Base-by-base conservation (phyloP, 1,140 invertebrate genomes). In the Nautilus pompilius region DNA sequence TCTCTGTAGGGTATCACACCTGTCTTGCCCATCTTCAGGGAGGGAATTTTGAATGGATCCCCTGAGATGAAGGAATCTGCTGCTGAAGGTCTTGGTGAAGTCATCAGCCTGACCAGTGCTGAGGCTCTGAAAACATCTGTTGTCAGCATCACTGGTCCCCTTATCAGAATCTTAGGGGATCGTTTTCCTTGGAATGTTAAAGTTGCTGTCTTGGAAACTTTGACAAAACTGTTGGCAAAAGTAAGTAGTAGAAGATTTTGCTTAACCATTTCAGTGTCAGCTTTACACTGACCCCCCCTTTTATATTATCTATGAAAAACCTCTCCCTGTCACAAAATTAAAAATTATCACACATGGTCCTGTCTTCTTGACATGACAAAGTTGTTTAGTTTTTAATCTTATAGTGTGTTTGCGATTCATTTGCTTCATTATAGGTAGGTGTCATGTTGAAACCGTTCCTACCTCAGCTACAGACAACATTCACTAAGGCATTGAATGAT, bases 381-480 rank as follows among this genome's bases (percentile, higher is more conserved):
- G n/a, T n/a, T n/a, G n/a, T n/a, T n/a, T n/a, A n/a, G n/a, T n/a
- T n/a, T n/a, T n/a, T n/a, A n/a, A n/a, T n/a, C n/a, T n/a, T n/a
- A n/a, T n/a, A n/a, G n/a, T n/a, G n/a, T n/a, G n/a, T n/a, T n/a
- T n/a, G n/a, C n/a, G n/a, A n/a, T n/a, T n/a, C n/a, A n/a, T n/a
- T 49, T 64, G 45, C 62, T 60, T n/a, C 29, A 56, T 72, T 60
- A 1, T 63, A 82, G 81, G 81, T 80, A 62, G 93, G 93, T 20
- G 86, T 90, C 10, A 91, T 95, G 88, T 82, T 99, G 77, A 98
- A 96, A 83, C 95, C 98, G 77, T 99, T 99, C 83, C 85, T 99
- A 72, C 96, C 97, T 13, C 96, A 99, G 85, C 85, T 99, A 10
- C 96, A 99, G 86, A 98, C 95, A 22, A 98, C 96, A 4, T 99